Evolutionary conservation across 1,140 invertebrate genomes (phyloP), one percentile per base, ranked within the genome.

Genomic region (Aphelenchoides besseyi): DNA sequence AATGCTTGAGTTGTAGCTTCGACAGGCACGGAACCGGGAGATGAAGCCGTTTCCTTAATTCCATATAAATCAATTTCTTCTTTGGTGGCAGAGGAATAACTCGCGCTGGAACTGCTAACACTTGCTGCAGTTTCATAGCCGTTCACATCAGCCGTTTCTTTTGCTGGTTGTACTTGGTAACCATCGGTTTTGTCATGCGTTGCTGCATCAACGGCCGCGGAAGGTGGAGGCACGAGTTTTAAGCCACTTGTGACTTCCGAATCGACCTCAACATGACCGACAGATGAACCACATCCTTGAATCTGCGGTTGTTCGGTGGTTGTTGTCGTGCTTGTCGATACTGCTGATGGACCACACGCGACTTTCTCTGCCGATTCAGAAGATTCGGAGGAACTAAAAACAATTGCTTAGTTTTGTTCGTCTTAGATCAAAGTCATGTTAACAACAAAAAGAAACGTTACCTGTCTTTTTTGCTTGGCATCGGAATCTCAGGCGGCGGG

Each of bases 31-130:
- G 5, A 8, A 23, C 55, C 18, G 5, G 41, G 41, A 12, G 41
- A 48, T 23, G 41, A 48, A 23, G 55, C 55, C 16, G 55, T 5
- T 8, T 8, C 55, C 12, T 28, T 5, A 23, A 59, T 59, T 59
- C 55, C 55, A 33, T 59, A 59, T 12, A 59, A 33, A 8, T 28
- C 55, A 33, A 33, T 23, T 33, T 59, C 55, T 59, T 59, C 55
- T 59, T 59, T 59, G 26, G 55, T 59, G 5, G 55, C 55, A 5
- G 55, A 59, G 26, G 5, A 8, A 33, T 8, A 59, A 23, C 5
- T 8, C 5, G 5, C 5, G 55, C 18, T 59, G 55, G 5, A 8
- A 5, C 12, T 16, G 12, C 12, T 12, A 23, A 12, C 23, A 23
- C 41, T 48, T 23, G 41, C 12, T 48, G 41, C 41, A 23, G 12